These are phyloP conservation scores for Sepioteuthis lessoniana DNA, from an alignment of 2,888 invertebrate species.

Conservation along the genomic window DNA sequence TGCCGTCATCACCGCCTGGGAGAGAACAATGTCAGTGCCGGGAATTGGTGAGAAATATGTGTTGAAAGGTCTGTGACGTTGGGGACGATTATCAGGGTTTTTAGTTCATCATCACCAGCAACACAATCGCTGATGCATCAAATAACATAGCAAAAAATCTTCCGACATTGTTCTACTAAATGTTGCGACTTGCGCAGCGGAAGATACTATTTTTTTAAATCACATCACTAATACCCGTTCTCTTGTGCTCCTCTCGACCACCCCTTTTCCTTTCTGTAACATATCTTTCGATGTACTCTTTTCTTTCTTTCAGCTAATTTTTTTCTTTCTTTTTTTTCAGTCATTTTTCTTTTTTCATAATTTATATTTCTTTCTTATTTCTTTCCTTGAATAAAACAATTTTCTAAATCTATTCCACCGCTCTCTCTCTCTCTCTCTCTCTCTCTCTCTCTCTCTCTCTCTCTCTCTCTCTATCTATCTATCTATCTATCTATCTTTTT, in stretches of 20 bases:
- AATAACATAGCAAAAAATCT: background rate
- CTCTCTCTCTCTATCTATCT: background rate
- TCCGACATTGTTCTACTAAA: background rate
- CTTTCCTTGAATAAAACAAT: background rate
- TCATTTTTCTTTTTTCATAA: background rate
- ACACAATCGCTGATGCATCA: background rate
- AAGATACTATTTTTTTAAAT: background rate
- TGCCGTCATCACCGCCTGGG: no score
- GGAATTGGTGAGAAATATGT: background rate
- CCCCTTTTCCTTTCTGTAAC: background rate
- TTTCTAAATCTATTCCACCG: background rate
- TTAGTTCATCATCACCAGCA: background rate
- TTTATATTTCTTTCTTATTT: background rate
- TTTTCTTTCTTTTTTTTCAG: background rate
- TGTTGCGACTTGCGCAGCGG: background rate
- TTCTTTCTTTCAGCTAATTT: no score
- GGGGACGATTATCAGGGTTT: slow-evolving; percentile 1
- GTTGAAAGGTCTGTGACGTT: background rate
- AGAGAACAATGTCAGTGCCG: background rate
- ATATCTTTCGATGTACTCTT: background rate
- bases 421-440: background rate
- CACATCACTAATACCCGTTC: background rate
- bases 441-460: background rate
- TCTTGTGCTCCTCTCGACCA: background rate
- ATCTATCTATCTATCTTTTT: no score